Evolutionary conservation across 2,797 vertebrate genomes (phyloP).

Genomic region (Poeciliopsis presidionis): DNA sequence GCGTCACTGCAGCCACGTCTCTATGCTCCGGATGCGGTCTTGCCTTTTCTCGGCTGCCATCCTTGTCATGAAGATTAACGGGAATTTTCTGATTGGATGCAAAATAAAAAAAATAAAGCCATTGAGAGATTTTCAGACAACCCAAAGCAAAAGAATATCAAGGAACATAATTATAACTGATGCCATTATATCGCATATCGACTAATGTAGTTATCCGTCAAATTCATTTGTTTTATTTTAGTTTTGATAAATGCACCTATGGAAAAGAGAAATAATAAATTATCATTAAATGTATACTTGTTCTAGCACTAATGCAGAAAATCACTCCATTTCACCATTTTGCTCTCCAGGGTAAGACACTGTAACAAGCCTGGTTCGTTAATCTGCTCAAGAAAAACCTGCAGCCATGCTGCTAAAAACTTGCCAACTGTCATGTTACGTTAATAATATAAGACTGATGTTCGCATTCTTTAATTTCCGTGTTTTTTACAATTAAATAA

Average conservation of each 20-base stretch:
- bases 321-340: background rate
- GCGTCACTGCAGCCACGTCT: constrained; percentile 28
- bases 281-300: background rate
- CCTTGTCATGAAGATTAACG: constrained; percentile 77
- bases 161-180: background rate
- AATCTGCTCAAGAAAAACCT: background rate
- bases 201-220: background rate
- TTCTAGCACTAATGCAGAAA: background rate
- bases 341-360: background rate
- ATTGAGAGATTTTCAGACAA: background rate
- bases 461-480: background rate
- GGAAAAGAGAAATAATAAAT: background rate
- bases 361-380: background rate
- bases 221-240: background rate
- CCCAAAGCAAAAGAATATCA: background rate
- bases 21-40: constrained; percentile 22
- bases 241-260: background rate
- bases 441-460: background rate
- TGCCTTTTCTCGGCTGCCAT: constrained; percentile 58
- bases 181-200: background rate
- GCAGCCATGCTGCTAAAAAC: background rate
- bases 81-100: constrained; percentile 71
- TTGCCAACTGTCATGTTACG: background rate
- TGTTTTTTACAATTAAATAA: background rate
- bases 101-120: constrained; percentile 61